phyloP scores from a whole-genome alignment of 2,113 vertebrate genomes.

The Hippopotamus amphibius region DNA sequence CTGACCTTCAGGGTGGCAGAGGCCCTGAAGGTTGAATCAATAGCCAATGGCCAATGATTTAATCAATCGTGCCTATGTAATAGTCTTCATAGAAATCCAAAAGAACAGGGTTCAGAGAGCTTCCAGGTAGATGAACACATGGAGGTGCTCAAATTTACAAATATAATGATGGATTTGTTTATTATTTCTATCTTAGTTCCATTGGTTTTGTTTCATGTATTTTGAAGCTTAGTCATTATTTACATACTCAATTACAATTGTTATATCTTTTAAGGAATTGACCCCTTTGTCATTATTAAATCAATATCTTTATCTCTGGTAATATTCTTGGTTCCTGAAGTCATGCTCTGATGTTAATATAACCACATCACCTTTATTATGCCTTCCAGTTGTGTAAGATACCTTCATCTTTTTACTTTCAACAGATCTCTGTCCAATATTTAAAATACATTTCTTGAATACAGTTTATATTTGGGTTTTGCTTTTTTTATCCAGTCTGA shows the following conservation, averaged over 20 bases:
- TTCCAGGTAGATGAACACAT: background rate
- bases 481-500: background rate
- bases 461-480: background rate
- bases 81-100: too few relatives aligned
- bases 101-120: background rate
- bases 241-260: background rate
- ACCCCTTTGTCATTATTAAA: background rate
- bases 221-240: background rate
- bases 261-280: background rate
- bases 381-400: background rate
- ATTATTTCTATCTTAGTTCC: constrained; percentile 20
- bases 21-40: background rate
- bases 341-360: background rate
- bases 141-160: background rate
- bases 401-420: background rate
- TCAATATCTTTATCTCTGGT: background rate
- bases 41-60: background rate
- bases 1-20: background rate
- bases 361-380: background rate
- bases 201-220: background rate
- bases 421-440: background rate
- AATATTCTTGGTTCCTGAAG: background rate
- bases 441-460: background rate
- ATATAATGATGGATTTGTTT: background rate
- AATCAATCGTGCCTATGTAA: background rate